Percentiles rank a stretch among this genome's conserved stretches.
phyloP scores from a whole-genome alignment of 2,797 vertebrate species.

The Pangasius larnaudii region DNA sequence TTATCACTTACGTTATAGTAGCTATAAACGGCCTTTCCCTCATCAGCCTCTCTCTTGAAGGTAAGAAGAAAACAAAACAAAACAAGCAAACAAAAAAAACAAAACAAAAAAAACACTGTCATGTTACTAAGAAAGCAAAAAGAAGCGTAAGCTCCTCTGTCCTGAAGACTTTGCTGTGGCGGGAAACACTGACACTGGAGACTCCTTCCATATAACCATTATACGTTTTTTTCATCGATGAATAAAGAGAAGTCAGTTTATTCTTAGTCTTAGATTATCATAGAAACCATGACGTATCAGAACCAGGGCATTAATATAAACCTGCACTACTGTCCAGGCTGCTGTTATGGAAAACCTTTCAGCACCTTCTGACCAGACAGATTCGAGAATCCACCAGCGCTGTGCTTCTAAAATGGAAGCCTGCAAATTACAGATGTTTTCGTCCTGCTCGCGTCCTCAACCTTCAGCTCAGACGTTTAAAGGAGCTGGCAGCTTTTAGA shows the following conservation, averaged over 20 bases:
- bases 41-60: background rate
- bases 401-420: background rate
- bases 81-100: background rate
- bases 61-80: background rate
- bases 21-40: too few species aligned
- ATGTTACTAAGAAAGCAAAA: background rate
- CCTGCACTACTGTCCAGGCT: background rate
- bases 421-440: background rate
- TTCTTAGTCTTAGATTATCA: background rate
- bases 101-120: too few species aligned
- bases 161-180: too few species aligned
- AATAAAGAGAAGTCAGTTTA: background rate
- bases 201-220: background rate
- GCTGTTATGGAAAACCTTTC: background rate
- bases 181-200: too few species aligned
- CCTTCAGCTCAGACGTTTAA: background rate
- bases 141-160: too few species aligned
- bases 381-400: background rate
- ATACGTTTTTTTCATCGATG: background rate
- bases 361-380: background rate
- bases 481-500: background rate
- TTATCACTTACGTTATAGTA: too few species aligned
- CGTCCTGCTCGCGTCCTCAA: background rate
- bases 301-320: background rate
- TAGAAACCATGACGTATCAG: background rate